phyloP scores from a whole-genome alignment of 2,888 invertebrate genomes.

The Pycnomerus fuliginosus region DNA sequence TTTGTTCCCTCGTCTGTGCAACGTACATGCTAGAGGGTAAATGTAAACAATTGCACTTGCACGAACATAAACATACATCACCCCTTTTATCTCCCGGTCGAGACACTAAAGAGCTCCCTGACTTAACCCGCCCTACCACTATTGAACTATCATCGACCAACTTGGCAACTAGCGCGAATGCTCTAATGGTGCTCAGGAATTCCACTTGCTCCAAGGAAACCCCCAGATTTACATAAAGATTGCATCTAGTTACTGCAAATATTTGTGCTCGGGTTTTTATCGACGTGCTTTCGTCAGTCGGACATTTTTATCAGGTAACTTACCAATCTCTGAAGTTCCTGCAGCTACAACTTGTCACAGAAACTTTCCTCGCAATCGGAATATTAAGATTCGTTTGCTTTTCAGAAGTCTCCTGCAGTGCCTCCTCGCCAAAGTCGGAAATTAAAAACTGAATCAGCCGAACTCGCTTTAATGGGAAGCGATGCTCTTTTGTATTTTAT shows the following conservation, averaged over 20 bases:
- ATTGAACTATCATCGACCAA: conserved; percentile 31
- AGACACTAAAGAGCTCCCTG: conserved; percentile 31
- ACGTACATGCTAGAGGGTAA: conserved; percentile 27
- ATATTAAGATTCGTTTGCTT: no score
- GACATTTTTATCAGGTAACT: conserved; percentile 7
- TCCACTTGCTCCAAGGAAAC: conserved; percentile 12
- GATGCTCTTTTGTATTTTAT: no score
- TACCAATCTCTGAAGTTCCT: no score
- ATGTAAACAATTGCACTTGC: conserved; percentile 33
- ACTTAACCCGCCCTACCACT: conserved; percentile 26
- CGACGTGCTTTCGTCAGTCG: conserved; percentile 8
- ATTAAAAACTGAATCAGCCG: no score
- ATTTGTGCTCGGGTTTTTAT: conserved; percentile 15
- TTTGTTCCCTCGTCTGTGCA: conserved; percentile 26
- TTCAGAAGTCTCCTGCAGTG: no score
- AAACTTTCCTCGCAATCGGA: no score
- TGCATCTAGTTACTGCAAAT: conserved; percentile 17
- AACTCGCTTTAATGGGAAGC: no score
- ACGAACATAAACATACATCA: conserved; percentile 32
- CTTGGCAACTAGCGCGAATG: conserved; percentile 21
- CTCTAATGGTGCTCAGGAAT: conserved; percentile 15
- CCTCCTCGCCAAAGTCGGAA: no score
- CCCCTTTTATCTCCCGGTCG: conserved; percentile 29
- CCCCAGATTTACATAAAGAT: conserved; percentile 21
- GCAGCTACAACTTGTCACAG: no score